Conservation (phyloP, 2,888 invertebrate genomes). For the Yponomeuta plumbellus region DNA sequence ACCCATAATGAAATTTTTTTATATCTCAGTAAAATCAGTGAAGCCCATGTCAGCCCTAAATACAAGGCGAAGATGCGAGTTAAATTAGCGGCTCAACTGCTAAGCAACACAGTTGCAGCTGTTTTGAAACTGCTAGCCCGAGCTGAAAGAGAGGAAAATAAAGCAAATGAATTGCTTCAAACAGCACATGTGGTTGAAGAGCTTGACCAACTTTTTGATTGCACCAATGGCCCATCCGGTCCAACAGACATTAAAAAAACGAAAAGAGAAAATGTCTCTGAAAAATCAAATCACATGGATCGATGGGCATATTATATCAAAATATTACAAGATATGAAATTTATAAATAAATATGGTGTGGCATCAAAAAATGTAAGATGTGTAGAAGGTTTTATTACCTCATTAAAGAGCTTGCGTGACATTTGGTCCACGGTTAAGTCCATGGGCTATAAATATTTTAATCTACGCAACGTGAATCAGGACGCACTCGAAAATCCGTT, state of each 20-base stretch:
- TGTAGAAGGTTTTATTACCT: constrained; percentile 20
- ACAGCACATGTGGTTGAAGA: constrained; percentile 18
- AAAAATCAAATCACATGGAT: too few relatives aligned
- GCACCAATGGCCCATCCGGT: too few relatives aligned
- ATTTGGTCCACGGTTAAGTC: constrained; percentile 26
- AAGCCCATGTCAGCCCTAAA: constrained; percentile 17
- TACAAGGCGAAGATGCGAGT: constrained; percentile 21
- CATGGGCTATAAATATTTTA: constrained; percentile 22
- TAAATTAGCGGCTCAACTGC: constrained; percentile 21
- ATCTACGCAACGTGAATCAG: constrained; percentile 23
- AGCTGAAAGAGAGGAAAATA: neutral
- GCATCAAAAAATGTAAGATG: neutral
- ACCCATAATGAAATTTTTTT: neutral
- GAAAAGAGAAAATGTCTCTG: too few relatives aligned
- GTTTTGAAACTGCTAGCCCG: constrained; percentile 17
- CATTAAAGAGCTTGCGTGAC: constrained; percentile 22
- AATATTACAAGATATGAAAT: too few relatives aligned
- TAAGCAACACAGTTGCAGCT: constrained; percentile 22
- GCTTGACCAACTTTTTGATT: constrained; percentile 20
- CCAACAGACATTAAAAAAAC: too few relatives aligned
- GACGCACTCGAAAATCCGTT: constrained; percentile 25
- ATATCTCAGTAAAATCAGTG: constrained; percentile 18
- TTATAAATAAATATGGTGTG: too few relatives aligned
- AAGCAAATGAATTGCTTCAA: constrained; percentile 8
- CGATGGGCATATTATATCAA: too few relatives aligned